Conservation (phyloP, 2,888 invertebrate species). For the Tenthredo amoena region DNA sequence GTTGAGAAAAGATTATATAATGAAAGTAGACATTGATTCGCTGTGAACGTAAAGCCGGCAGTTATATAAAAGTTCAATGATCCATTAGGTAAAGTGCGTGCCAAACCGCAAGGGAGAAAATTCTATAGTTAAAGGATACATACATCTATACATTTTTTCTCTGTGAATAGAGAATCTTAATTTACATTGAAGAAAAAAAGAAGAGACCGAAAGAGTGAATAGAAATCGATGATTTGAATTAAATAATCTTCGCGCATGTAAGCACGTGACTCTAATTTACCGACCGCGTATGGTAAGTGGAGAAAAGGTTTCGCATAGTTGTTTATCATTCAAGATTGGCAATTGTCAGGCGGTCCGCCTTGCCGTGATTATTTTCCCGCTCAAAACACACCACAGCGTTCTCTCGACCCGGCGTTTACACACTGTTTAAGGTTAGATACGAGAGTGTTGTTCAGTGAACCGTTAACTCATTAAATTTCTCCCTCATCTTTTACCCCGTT, state of each 20-base stretch:
- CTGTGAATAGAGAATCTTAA: neutral
- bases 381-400: neutral
- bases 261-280: neutral
- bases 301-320: neutral
- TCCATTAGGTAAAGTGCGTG: constrained; percentile 37
- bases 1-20: constrained; percentile 44
- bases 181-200: neutral
- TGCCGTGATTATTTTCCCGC: constrained; percentile 2
- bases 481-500: neutral
- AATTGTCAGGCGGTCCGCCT: neutral
- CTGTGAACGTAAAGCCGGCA: constrained; percentile 1
- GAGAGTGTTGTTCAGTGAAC: neutral
- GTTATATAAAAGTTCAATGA: constrained; percentile 40
- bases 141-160: neutral
- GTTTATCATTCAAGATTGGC: neutral
- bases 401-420: neutral
- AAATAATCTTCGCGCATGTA: neutral
- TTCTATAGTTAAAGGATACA: neutral
- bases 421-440: neutral
- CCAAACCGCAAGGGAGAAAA: neutral
- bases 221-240: neutral
- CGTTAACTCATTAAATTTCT: neutral
- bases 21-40: constrained; percentile 26
- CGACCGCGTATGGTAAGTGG: constrained; percentile 10
- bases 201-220: neutral